Evolutionary conservation across 2,888 invertebrate genomes (phyloP).

Genomic region (Caenorhabditis doughertyi): DNA sequence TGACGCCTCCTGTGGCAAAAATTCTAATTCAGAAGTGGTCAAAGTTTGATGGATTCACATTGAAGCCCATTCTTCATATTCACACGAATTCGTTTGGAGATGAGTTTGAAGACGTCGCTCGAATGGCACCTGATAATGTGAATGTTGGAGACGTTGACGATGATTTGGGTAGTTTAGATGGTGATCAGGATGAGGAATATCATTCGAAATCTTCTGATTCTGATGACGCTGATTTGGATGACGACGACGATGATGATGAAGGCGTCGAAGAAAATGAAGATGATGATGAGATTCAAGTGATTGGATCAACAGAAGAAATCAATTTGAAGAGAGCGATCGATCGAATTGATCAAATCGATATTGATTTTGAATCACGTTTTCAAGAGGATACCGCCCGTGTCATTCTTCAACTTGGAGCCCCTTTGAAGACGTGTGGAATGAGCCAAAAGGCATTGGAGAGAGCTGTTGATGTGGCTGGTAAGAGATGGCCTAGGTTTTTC

Average conservation of each 20-base stretch:
- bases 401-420: constrained; percentile 45
- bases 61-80: constrained; percentile 59
- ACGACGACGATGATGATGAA: constrained; percentile 18
- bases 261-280: too few species aligned
- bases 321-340: constrained; percentile 27
- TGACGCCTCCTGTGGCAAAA: constrained; percentile 60
- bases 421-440: constrained; percentile 27
- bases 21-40: constrained; percentile 57
- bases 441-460: constrained; percentile 13
- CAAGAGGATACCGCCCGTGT: constrained; percentile 59
- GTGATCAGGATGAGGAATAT: constrained; percentile 51
- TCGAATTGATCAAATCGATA: constrained; percentile 39
- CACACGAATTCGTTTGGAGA: constrained; percentile 72
- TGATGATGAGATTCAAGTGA: constrained; percentile 16
- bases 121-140: constrained; percentile 36
- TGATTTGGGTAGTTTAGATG: constrained; percentile 70
- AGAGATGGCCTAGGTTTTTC: neutral
- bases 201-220: constrained; percentile 48
- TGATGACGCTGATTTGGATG: constrained; percentile 31
- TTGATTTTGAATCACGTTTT: constrained; percentile 53
- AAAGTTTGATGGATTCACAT: constrained; percentile 39
- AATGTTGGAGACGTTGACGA: constrained; percentile 63
- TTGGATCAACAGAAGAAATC: neutral
- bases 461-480: constrained; percentile 55
- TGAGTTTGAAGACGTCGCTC: constrained; percentile 19